Evolutionary conservation across 1,140 invertebrate genomes (phyloP), one percentile per base, ranked within the genome.

Genomic region (Neotoxoptera formosana): DNA sequence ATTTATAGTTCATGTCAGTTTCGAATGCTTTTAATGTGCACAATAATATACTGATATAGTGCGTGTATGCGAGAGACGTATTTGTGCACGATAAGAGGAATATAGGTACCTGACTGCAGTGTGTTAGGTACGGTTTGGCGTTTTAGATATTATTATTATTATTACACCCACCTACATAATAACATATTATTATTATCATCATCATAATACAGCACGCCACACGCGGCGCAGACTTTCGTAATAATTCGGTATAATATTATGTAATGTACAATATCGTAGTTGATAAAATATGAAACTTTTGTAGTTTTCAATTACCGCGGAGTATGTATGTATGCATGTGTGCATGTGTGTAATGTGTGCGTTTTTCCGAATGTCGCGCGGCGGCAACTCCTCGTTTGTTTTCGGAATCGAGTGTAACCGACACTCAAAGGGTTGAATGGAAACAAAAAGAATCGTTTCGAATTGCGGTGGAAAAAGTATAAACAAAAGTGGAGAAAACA

Each of bases 351-450:
- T 34, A 67, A 56, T 56, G 23, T n/a, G 14, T 45, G 30, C 84
- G 45, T 25, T 48, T 51, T 88, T 48, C 30, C 20, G 45, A 88
- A 88, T 48, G 86, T 23, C 84, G 30, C 41, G 23, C 36, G 30
- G n/a, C 84, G 14, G 84, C 25, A 48, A 87, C 45, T 47, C n/a
- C 14, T 30, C 45, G 84, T 87, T 48, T 41, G 86, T 88, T 88
- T 88, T 48, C 1, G 7, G 86, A 88, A 47, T 88, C 30, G 47
- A 34, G 86, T 88, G 47, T 88, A 47, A 48, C 86, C 86, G 86
- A 60, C 89, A 60, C 34, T 91, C 90, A 48, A 92, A 23, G 76
- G 45, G 76, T 76, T 83, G 91, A 92, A 92, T 81, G 21, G n/a
- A 83, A 81, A 91, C 67, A 89, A 56, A 89, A 89, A 56, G 20